phyloP scores from a whole-genome alignment of 2,797 vertebrate genomes.

The Trematomus bernacchii region DNA sequence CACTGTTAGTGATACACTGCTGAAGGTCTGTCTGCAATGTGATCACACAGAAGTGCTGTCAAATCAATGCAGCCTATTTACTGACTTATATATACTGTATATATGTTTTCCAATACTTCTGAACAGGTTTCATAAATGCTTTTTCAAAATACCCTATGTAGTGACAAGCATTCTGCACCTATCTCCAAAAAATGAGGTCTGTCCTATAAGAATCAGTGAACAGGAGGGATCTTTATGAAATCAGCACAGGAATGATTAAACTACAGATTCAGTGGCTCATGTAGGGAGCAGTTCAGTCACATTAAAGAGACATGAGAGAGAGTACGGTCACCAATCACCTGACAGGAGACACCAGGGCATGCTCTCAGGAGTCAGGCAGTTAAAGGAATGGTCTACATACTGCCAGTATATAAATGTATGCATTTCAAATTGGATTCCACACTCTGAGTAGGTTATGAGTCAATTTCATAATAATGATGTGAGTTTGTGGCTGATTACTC shows the following conservation, averaged over 20 bases:
- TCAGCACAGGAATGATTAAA: background rate
- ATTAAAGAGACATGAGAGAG: background rate
- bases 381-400: background rate
- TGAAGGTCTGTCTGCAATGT: background rate
- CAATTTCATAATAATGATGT: constrained; percentile 25
- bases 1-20: background rate
- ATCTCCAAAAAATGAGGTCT: background rate
- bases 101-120: too few relatives aligned
- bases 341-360: too few relatives aligned
- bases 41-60: background rate
- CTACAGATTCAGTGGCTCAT: background rate
- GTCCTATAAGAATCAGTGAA: constrained; percentile 3
- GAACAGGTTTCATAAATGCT: background rate
- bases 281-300: background rate
- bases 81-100: background rate
- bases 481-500: background rate
- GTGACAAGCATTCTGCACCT: background rate
- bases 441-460: constrained; percentile 45
- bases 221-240: background rate
- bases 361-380: background rate
- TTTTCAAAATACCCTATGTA: background rate
- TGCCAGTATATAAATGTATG: background rate
- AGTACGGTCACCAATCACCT: too few relatives aligned
- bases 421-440: constrained; percentile 27
- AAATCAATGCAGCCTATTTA: background rate